A percentile compares a stretch with the other conserved stretches of the same genome.
These are phyloP conservation scores for Aurelia aurita complex sp. Pacific DNA, from an alignment of 30 jellyfish, hydroid and myxozoan species.

Conservation along the genomic window DNA sequence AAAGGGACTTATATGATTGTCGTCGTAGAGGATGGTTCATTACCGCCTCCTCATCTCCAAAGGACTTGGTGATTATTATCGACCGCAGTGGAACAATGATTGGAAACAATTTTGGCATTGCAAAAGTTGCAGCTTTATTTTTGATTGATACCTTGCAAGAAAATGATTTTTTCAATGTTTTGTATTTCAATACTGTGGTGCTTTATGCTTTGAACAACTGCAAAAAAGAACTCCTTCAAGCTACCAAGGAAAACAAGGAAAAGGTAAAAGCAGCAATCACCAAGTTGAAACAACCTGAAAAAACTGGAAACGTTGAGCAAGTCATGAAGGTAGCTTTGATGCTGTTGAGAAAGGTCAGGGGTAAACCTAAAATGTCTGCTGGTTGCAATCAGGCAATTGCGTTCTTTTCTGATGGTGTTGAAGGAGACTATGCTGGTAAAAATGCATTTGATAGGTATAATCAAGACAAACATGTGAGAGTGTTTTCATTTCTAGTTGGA, in stretches of 20 bases:
- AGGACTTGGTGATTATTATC: constrained; percentile 78
- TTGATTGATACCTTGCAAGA: constrained; percentile 90
- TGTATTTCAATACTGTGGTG: constrained; percentile 37
- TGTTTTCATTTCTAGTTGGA: constrained; percentile 88
- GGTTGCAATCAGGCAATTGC: constrained; percentile 80
- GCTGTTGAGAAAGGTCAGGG: constrained; percentile 43
- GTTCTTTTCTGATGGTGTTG: constrained; percentile 74
- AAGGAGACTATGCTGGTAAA: constrained; percentile 54
- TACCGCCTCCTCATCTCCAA: constrained; percentile 84
- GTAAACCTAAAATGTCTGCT: constrained; percentile 39
- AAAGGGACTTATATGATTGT: constrained; percentile 71
- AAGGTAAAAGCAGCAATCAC: constrained; percentile 50
- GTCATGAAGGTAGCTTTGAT: constrained; percentile 74
- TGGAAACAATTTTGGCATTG: constrained; percentile 92
- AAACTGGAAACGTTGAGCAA: constrained; percentile 47
- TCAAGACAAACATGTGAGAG: constrained; percentile 73
- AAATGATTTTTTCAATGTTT: constrained; percentile 85
- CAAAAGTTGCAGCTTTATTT: constrained; percentile 79
- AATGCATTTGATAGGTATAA: constrained; percentile 37
- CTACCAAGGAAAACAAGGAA: constrained; percentile 88
- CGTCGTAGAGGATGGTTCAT: constrained; percentile 81
- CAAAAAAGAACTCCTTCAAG: constrained; percentile 70
- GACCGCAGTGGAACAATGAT: constrained; percentile 95
- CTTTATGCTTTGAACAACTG: constrained; percentile 27
- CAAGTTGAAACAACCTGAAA: constrained; percentile 43